Evolutionary conservation across 2,797 vertebrate genomes (phyloP).

Genomic region (Monodelphis domestica): DNA sequence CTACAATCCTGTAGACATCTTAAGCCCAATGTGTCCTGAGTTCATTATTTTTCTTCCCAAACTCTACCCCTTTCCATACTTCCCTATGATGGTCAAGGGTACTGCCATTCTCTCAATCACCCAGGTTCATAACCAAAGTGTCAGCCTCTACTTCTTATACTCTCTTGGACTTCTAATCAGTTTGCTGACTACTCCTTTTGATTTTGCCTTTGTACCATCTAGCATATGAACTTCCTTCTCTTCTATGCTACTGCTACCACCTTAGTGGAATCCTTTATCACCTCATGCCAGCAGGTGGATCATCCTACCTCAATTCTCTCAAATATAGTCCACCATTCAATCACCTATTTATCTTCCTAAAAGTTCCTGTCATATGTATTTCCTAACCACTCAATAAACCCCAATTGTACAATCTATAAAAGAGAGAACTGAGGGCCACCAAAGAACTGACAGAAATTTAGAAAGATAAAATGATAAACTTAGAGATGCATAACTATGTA

Average conservation of each 20-base stretch:
- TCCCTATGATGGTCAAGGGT: background rate
- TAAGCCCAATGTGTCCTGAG: background rate
- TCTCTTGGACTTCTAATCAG: background rate
- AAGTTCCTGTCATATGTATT: background rate
- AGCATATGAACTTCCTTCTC: background rate
- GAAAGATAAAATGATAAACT: no score
- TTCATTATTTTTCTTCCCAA: background rate
- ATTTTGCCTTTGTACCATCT: background rate
- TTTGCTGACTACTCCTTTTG: background rate
- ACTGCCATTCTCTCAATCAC: no score
- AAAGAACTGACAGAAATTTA: no score
- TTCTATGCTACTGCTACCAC: background rate
- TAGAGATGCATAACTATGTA: no score
- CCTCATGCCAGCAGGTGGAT: background rate
- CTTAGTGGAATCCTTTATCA: background rate
- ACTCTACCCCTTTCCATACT: background rate
- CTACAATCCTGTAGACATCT: background rate
- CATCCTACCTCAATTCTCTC: background rate
- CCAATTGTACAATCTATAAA: no score
- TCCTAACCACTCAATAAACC: background rate
- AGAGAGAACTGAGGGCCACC: no score
- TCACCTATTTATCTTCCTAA: background rate
- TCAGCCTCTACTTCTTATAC: background rate
- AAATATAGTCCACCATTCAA: background rate
- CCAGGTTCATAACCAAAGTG: no score